Conservation (phyloP, 1,140 invertebrate species). For the Metaphire vulgaris region DNA sequence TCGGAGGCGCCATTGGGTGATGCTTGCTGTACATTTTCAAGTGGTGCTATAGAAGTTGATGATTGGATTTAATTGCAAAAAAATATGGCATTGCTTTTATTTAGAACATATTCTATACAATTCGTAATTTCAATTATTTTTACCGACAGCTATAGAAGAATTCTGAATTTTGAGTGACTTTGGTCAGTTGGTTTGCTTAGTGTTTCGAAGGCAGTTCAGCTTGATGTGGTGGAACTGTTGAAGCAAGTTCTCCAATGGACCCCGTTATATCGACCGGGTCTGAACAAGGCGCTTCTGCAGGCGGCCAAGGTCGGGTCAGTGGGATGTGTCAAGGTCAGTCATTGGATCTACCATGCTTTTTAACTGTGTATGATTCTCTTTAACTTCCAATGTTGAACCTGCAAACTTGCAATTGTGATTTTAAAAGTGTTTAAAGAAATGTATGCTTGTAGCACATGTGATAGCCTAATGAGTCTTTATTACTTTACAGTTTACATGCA, state of each 20-base stretch:
- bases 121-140: background rate
- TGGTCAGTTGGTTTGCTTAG: background rate
- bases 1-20: too few relatives aligned
- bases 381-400: too few relatives aligned
- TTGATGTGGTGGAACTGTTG: slow-evolving; percentile 31
- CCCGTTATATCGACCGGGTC: slow-evolving; percentile 26
- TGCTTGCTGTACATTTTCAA: too few relatives aligned
- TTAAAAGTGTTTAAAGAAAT: too few relatives aligned
- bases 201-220: slow-evolving; percentile 26
- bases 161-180: background rate
- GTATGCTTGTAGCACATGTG: too few relatives aligned
- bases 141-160: background rate
- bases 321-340: slow-evolving; percentile 29
- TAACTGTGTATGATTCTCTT: too few relatives aligned
- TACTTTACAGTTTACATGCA: too few relatives aligned
- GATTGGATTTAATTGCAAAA: background rate
- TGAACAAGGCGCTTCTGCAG: slow-evolving; percentile 29
- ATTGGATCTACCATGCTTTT: background rate
- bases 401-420: too few relatives aligned
- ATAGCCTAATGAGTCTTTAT: too few relatives aligned
- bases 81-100: too few relatives aligned
- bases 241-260: slow-evolving; percentile 30
- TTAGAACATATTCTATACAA: background rate
- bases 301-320: slow-evolving; percentile 29
- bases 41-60: background rate